These are phyloP conservation scores for Rhincodon typus DNA, from an alignment of 2,797 vertebrate species.

Conservation along the genomic window DNA sequence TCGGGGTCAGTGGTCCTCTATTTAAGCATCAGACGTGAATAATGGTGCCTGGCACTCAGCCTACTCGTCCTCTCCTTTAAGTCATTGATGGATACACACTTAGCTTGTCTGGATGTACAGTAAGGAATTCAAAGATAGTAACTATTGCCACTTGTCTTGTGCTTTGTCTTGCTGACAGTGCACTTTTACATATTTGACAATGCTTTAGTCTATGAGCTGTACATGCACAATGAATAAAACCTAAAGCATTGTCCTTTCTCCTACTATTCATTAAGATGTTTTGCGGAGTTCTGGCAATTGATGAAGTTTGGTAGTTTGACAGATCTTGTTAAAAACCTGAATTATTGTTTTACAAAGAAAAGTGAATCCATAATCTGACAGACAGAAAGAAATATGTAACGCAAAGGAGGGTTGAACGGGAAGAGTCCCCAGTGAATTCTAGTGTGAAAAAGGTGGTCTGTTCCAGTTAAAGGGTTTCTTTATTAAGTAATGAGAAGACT, in stretches of 20 bases:
- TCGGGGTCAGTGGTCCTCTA: constrained; percentile 60
- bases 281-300: background rate
- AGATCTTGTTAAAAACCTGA: background rate
- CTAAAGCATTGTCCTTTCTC: background rate
- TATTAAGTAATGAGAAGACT: background rate
- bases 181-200: constrained; percentile 48
- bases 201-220: constrained; percentile 20
- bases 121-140: constrained; percentile 52
- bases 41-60: constrained; percentile 54
- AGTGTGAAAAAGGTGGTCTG: background rate
- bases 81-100: constrained; percentile 51
- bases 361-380: background rate
- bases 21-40: constrained; percentile 56
- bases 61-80: constrained; percentile 50
- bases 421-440: constrained; percentile 14
- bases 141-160: constrained; percentile 55
- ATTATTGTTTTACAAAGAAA: background rate
- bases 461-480: constrained; percentile 28
- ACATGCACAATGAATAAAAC: background rate
- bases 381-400: background rate
- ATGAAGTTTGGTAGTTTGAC: background rate
- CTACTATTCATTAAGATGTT: constrained; percentile 14
- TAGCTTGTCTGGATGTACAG: constrained; percentile 52
- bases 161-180: constrained; percentile 48
- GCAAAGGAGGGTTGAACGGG: background rate